phyloP scores from a whole-genome alignment of 2,113 vertebrate species.

The Microcebus tavaratra region DNA sequence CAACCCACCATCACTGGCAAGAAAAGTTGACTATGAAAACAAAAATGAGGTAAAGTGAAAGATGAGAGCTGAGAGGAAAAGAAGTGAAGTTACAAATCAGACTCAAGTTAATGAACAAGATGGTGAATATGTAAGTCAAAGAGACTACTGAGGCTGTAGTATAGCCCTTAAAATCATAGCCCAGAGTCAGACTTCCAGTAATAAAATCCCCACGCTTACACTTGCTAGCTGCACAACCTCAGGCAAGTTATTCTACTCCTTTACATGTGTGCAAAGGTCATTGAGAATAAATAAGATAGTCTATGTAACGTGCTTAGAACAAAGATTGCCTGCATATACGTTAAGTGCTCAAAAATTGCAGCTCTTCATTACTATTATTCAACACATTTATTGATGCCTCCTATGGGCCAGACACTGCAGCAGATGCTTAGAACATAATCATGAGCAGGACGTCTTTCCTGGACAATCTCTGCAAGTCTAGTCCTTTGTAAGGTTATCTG shows the following conservation, averaged over 20 bases:
- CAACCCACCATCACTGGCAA: neutral
- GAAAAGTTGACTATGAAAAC: neutral
- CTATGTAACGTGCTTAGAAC: neutral
- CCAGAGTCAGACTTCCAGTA: neutral
- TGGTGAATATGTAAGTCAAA: neutral
- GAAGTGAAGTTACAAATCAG: neutral
- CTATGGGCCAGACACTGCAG: too few species aligned
- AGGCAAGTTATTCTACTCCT: neutral
- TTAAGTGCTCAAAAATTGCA: neutral
- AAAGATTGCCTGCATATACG: neutral
- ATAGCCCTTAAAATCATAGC: neutral
- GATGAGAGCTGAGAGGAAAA: neutral
- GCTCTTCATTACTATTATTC: neutral
- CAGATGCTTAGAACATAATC: neutral
- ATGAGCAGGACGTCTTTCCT: too few species aligned
- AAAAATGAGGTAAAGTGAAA: neutral
- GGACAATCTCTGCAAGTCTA: neutral
- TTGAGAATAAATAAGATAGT: neutral
- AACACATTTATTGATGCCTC: neutral
- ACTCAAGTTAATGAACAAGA: neutral
- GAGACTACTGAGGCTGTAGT: rapidly evolving
- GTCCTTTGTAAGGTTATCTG: too few species aligned
- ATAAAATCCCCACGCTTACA: rapidly evolving
- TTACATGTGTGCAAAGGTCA: too few species aligned
- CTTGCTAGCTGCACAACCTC: rapidly evolving